Evolutionary conservation across 2,888 invertebrate species (phyloP).

Genomic region (Troglohyphantes excavatus): DNA sequence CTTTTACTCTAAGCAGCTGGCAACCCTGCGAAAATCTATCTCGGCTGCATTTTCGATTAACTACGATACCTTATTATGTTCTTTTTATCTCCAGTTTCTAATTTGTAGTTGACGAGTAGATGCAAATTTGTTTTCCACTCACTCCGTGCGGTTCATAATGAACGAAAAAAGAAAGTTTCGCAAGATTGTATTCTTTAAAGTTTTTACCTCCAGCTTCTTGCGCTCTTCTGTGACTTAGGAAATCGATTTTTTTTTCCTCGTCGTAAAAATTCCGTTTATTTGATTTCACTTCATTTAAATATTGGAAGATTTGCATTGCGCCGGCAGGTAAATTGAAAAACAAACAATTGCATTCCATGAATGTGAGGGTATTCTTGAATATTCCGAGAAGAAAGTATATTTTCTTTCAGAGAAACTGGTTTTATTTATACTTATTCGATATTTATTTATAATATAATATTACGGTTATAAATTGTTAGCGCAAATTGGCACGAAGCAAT

Average conservation of each 20-base stretch:
- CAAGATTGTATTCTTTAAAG: not conserved
- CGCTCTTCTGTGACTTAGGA: not conserved
- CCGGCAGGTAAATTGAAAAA: not conserved
- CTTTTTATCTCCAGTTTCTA: constrained; percentile 4
- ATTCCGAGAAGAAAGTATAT: no score
- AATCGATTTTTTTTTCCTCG: constrained; percentile 8
- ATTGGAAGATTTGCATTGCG: constrained; percentile 39
- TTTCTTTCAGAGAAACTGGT: no score
- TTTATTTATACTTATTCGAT: no score
- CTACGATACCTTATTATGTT: constrained; percentile 6
- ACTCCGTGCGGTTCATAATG: not conserved
- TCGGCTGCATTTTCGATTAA: constrained; percentile 61
- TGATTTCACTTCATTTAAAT: constrained; percentile 29
- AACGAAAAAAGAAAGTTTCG: constrained; percentile 16
- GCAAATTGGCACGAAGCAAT: no score
- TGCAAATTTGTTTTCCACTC: constrained; percentile 10
- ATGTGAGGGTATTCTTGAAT: not conserved
- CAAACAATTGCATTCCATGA: not conserved
- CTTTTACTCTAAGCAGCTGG: not conserved
- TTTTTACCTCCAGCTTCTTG: not conserved
- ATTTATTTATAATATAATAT: no score
- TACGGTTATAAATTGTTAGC: no score
- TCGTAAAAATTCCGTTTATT: constrained; percentile 16
- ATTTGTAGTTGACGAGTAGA: constrained; percentile 39
- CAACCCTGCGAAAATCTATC: constrained; percentile 15